Evolutionary conservation across 2,797 vertebrate genomes (phyloP).

Genomic region (Chanos chanos): DNA sequence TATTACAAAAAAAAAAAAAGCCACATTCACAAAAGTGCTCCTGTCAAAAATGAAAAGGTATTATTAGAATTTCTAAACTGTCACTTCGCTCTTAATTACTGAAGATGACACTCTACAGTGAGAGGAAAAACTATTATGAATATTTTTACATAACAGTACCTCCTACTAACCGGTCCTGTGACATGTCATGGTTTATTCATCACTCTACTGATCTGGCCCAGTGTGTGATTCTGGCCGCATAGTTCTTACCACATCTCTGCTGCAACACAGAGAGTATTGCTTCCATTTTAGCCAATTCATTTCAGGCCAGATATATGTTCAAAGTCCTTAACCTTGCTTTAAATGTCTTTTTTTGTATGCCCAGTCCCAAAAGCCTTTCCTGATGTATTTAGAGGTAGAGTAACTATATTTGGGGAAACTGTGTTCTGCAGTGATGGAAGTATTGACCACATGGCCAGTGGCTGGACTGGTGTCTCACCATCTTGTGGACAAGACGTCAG

Average conservation of each 20-base stretch:
- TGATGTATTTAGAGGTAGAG: no score
- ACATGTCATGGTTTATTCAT: slow-evolving; percentile 32
- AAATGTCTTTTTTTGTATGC: no score
- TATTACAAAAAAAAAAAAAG: slow-evolving; percentile 25
- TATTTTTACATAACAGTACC: slow-evolving; percentile 6
- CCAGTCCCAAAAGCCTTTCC: no score
- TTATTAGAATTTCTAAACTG: slow-evolving; percentile 36
- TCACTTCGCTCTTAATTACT: slow-evolving; percentile 34
- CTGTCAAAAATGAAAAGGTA: slow-evolving; percentile 31
- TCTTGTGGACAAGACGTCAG: no score
- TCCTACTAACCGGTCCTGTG: slow-evolving; percentile 6
- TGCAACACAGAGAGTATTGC: no score
- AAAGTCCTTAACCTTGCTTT: no score
- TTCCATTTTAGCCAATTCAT: no score
- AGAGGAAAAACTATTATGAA: slow-evolving; percentile 16
- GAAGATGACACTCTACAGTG: not conserved
- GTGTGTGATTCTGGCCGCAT: not conserved
- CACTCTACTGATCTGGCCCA: slow-evolving; percentile 1
- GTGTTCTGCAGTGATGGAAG: no score
- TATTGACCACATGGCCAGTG: no score
- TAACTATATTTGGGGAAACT: no score
- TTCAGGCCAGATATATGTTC: no score
- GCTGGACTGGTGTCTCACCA: no score
- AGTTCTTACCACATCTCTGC: not conserved
- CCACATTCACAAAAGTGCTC: slow-evolving; percentile 8